A percentile compares a stretch with the other conserved stretches of the same genome.
Conservation (phyloP, 2,797 vertebrate genomes). For the Spondyliosoma cantharus region DNA sequence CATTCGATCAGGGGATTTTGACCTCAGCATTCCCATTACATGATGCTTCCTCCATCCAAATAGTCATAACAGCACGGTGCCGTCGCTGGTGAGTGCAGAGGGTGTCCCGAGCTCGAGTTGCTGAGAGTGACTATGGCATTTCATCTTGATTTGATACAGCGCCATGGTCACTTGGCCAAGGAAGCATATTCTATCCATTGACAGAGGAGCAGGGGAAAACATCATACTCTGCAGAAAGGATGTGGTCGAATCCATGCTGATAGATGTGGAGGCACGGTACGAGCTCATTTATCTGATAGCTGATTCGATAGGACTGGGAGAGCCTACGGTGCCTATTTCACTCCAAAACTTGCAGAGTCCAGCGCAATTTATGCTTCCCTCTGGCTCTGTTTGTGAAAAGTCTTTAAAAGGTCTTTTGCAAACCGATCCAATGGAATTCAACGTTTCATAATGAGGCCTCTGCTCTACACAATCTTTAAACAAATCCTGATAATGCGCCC, state of each 20-base stretch:
- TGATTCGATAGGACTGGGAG: slow-evolving; percentile 49
- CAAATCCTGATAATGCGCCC: slow-evolving; percentile 28
- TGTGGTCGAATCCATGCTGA: slow-evolving; percentile 40
- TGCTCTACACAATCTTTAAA: slow-evolving; percentile 25
- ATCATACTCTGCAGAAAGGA: slow-evolving; percentile 44
- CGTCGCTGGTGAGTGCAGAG: slow-evolving; percentile 44
- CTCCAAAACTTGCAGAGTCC: slow-evolving; percentile 45
- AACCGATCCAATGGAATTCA: slow-evolving; percentile 42
- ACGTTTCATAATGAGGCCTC: slow-evolving; percentile 37
- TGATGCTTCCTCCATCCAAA: slow-evolving; percentile 14
- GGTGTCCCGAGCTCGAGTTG: slow-evolving; percentile 27
- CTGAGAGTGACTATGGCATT: slow-evolving; percentile 36
- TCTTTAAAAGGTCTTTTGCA: slow-evolving; percentile 31
- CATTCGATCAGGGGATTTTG: slow-evolving; percentile 61
- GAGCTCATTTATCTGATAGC: slow-evolving; percentile 57
- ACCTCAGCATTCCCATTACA: slow-evolving; percentile 58
- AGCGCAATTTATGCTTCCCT: slow-evolving; percentile 45
- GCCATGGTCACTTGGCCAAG: slow-evolving; percentile 30
- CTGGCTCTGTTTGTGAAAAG: slow-evolving; percentile 36
- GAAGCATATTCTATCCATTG: slow-evolving; percentile 30
- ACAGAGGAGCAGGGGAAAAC: slow-evolving; percentile 40
- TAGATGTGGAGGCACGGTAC: slow-evolving; percentile 42
- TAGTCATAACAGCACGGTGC: slow-evolving; percentile 40
- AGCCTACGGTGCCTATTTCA: slow-evolving; percentile 35
- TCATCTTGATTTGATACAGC: slow-evolving; percentile 58